Evolutionary conservation across 1,140 invertebrate genomes (phyloP), one percentile per base, ranked within the genome.

Genomic region (Euwallacea fornicatus): DNA sequence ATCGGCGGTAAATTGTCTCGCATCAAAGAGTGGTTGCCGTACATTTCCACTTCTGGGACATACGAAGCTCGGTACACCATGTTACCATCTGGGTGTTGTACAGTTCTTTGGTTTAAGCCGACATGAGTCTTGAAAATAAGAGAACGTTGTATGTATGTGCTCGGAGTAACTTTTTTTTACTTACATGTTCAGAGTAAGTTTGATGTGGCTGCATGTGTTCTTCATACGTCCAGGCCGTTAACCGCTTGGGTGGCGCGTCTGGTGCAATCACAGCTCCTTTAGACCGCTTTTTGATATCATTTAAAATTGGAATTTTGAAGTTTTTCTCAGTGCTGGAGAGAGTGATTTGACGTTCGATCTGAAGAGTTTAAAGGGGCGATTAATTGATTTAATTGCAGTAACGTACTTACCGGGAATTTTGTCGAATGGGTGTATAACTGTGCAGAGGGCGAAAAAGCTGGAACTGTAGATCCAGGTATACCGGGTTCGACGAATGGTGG

Each of bases 331-430:
- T 84, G 60, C 86, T 89, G 2, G 88, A 88, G 47, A 91, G 80
- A 13, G 90, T 86, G 69, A 90, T 86, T 81, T 91, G 89, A 8
- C 89, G 85, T 82, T 92, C 90, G 80, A 91, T 91, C 90, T 92
- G 77, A 33, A 4, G 21, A 33, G 21, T 33, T 33, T 43, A 83
- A 84, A 10, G 16, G 16, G 16, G 2, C 8, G 16, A 56, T 15
- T 56, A 15, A 56, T 10, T 50, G 11, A 15, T 56, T 60, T 60
- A 44, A 16, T 3, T 60, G 8, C 65, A 65, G 7, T 13, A 55
- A 21, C 21, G 21, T 4, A 84, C 86, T 88, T 83, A 93, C 91
- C 78, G 90, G 90, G 84, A 91, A 92, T 83, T 92, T 91, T 75
- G 85, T 88, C 69, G 90, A 92, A 81, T 92, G 90, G 41, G 90